These are phyloP conservation scores for Rhinolophus sinicus DNA, from an alignment of 2,113 vertebrate species.

Conservation along the genomic window DNA sequence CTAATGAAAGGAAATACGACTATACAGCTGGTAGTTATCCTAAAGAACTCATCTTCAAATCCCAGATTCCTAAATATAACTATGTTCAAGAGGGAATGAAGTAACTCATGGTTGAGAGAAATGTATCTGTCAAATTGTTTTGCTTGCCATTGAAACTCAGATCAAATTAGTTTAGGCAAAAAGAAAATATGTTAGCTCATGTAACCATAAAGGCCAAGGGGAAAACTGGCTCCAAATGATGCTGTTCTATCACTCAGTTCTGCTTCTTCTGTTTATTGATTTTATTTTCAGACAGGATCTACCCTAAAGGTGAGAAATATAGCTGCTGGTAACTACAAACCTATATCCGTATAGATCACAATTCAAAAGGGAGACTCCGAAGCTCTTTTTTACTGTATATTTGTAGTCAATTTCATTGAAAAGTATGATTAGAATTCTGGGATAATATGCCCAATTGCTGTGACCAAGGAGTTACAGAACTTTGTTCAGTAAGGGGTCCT, in stretches of 20 bases:
- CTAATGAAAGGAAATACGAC: conserved; percentile 7
- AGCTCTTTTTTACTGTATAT: background rate
- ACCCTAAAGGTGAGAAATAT: background rate
- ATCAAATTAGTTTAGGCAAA: conserved; percentile 6
- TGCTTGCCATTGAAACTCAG: conserved; percentile 37
- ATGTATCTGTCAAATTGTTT: conserved; percentile 10
- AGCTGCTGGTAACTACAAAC: background rate
- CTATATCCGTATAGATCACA: background rate
- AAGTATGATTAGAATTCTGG: background rate
- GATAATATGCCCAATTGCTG: background rate
- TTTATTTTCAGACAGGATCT: background rate
- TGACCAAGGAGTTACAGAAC: background rate
- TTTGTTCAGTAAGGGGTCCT: background rate
- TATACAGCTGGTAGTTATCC: background rate
- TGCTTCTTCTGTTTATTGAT: background rate
- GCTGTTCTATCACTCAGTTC: background rate
- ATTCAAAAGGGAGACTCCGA: background rate
- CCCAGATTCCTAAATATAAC: background rate
- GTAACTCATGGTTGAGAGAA: background rate
- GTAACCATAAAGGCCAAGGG: background rate
- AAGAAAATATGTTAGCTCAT: background rate
- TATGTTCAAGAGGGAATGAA: conserved; percentile 33
- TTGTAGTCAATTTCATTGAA: background rate
- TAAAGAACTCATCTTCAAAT: conserved; percentile 34
- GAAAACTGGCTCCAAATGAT: background rate